Conservation (phyloP, 2,888 invertebrate species). For the Cyclophora albipunctata region DNA sequence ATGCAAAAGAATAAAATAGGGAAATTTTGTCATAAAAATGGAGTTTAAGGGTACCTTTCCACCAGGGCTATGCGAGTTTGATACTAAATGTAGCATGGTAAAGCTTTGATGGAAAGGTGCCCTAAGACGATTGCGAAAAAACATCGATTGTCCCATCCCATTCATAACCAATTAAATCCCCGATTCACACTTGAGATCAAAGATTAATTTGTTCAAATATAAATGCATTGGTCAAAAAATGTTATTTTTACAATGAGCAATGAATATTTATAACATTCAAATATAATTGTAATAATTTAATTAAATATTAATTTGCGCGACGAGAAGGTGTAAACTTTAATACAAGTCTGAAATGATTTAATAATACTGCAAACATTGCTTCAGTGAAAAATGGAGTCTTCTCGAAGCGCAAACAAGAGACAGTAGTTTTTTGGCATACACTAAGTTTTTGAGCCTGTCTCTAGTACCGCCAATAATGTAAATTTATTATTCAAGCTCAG, state of each 20-base stretch:
- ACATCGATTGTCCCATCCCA: too few species aligned
- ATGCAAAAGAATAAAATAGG: slow-evolving; percentile 3
- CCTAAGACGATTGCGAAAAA: too few species aligned
- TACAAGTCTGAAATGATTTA: slow-evolving; percentile 1
- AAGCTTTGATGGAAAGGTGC: too few species aligned
- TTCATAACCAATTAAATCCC: background rate
- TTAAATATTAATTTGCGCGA: slow-evolving; percentile 12
- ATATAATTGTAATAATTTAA: slow-evolving; percentile 10
- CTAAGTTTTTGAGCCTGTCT: too few species aligned
- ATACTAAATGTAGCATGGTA: too few species aligned
- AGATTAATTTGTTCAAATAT: slow-evolving; percentile 1
- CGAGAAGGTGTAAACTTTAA: slow-evolving; percentile 12
- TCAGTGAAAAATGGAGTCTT: too few species aligned
- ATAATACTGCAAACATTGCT: too few species aligned
- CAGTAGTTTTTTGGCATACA: too few species aligned
- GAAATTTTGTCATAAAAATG: background rate
- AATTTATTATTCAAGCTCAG: slow-evolving; percentile 18
- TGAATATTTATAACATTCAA: slow-evolving; percentile 21
- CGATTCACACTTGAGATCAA: slow-evolving; percentile 7
- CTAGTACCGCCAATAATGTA: too few species aligned
- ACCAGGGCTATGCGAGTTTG: too few species aligned
- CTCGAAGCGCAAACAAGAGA: background rate
- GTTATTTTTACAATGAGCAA: slow-evolving; percentile 31
- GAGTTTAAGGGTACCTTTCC: too few species aligned
- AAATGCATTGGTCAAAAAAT: slow-evolving; percentile 25